Base-by-base conservation (phyloP, 37 sponge, comb jelly and placozoan genomes). In the Chondrosia reniformis region DNA sequence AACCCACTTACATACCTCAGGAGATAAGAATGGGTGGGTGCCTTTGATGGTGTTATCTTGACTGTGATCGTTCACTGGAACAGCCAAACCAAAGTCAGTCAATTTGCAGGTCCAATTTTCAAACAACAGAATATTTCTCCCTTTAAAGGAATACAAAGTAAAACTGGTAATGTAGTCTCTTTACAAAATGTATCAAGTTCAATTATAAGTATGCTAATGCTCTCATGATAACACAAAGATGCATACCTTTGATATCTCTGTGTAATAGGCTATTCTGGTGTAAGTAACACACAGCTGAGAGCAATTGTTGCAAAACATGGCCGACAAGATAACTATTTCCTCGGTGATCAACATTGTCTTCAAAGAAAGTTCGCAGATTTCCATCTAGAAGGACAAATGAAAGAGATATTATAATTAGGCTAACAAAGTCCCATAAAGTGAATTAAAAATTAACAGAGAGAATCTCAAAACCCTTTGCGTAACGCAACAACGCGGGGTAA, bases 71-170 rank as follows among this genome's bases (percentile, higher is more conserved):
- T 69, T 24, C 2, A 34, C 25, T 17, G 39, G 72, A 3, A 69
- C 72, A 38, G 72, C 72, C 72, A 69, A 24, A 19, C 72, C 72
- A 39, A 69, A 69, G 72, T 69, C 72, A 38, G 72, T 39, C 72
- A 69, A 69, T 6, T 69, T 69, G 72, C 72, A 69, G 7, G n/a
- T 13, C 0, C 6, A 69, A 6, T 39, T 44, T 17, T 69, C 72
- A 40, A 69, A 69, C 2, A 69, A 44, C 1, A 69, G 72, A 40
- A 69, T 13, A 38, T 69, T 69, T 25, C 42, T 34, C 42, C 72
- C 72, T 69, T 21, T 2, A 38, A 38, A 36, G n/a, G n/a, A n/a
- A n/a, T n/a, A n/a, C n/a, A n/a, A n/a, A n/a, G n/a, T n/a, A n/a
- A n/a, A n/a, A n/a, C n/a, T n/a, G n/a, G n/a, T n/a, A n/a, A n/a